A percentile compares a stretch with the other conserved stretches of the same genome.
phyloP scores from a whole-genome alignment of 2,888 invertebrate species.

The Sipha maydis region DNA sequence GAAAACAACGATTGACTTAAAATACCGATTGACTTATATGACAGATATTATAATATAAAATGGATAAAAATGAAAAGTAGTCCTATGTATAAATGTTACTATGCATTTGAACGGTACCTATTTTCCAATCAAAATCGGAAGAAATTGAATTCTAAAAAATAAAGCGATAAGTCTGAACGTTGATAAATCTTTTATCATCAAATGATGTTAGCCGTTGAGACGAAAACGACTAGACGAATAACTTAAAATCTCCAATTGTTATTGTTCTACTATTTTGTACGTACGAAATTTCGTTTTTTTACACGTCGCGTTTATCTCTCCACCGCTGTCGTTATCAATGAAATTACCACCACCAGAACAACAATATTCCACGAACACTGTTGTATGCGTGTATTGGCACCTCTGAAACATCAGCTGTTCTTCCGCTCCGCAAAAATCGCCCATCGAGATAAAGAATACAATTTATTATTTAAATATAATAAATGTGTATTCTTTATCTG shows the following conservation, averaged over 20 bases:
- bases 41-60: too few species aligned
- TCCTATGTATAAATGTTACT: too few species aligned
- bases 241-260: neutral
- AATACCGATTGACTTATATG: too few species aligned
- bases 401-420: constrained; percentile 30
- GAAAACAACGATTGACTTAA: too few species aligned
- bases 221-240: too few species aligned
- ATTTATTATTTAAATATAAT: too few species aligned
- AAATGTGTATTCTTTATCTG: too few species aligned
- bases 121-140: too few species aligned
- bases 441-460: too few species aligned
- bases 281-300: neutral
- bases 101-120: too few species aligned
- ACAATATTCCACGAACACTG: neutral
- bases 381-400: constrained; percentile 1
- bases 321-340: constrained; percentile 1
- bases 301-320: constrained; percentile 27
- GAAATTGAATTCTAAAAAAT: too few species aligned
- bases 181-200: neutral
- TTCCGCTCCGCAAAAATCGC: neutral
- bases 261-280: neutral
- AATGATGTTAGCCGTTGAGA: neutral
- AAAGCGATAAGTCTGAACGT: neutral
- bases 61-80: too few species aligned
- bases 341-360: neutral